phyloP scores from a whole-genome alignment of 2,113 vertebrate species.

The Lepisosteus oculatus region DNA sequence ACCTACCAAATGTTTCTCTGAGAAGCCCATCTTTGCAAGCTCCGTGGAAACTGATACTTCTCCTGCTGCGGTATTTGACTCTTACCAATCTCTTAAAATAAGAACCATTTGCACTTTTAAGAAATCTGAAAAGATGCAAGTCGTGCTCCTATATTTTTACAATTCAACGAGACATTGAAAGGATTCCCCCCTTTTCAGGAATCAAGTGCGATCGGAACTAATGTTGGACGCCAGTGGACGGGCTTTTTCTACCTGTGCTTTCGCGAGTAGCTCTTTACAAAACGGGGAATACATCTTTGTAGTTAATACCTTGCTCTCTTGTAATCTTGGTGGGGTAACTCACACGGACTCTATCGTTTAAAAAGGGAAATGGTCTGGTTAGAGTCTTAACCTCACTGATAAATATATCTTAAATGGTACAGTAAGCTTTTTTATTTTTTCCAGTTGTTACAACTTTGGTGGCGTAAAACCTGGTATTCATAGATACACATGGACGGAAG shows the following conservation, averaged over 20 bases:
- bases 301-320: conserved; percentile 4
- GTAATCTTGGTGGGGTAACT: conserved; percentile 1
- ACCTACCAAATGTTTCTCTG: conserved; percentile 20
- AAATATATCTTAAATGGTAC: too few relatives aligned
- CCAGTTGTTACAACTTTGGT: too few relatives aligned
- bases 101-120: conserved; percentile 14
- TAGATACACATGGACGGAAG: background rate
- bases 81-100: conserved; percentile 3
- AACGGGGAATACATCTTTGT: conserved; percentile 6
- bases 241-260: conserved; percentile 16
- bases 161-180: conserved; percentile 5
- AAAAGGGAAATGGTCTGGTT: background rate
- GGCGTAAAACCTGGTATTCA: too few relatives aligned
- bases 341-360: background rate
- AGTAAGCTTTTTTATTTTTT: background rate
- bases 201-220: conserved; percentile 11
- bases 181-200: background rate
- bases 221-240: background rate
- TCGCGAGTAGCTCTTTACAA: conserved; percentile 1
- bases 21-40: conserved; percentile 10
- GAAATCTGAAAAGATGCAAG: conserved; percentile 11
- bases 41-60: conserved; percentile 22
- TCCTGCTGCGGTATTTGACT: background rate
- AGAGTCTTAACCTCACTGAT: too few relatives aligned
- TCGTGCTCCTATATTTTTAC: background rate